Percentiles rank a stretch among this genome's conserved stretches.
Evolutionary conservation across 1,140 invertebrate species (phyloP).

Genomic region (Diorhabda carinulata): DNA sequence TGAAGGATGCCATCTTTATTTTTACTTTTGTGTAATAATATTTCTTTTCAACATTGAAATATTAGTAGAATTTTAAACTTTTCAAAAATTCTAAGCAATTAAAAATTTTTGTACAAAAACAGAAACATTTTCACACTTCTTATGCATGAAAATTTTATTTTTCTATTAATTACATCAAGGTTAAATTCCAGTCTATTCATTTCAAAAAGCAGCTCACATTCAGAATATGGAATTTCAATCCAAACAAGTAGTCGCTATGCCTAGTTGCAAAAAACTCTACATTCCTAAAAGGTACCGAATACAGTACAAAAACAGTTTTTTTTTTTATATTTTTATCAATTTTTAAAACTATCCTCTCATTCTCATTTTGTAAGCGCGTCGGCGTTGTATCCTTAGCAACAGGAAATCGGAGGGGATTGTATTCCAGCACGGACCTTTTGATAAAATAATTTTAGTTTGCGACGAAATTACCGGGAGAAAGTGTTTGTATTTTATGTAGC

Average conservation of each 20-base stretch:
- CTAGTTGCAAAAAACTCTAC: background rate
- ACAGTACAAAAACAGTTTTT: background rate
- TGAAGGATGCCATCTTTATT: too few relatives aligned
- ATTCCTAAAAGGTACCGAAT: background rate
- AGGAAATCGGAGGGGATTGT: constrained; percentile 8
- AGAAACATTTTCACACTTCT: too few relatives aligned
- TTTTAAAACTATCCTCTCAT: constrained; percentile 9
- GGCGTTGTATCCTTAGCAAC: constrained; percentile 15
- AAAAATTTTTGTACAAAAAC: too few relatives aligned
- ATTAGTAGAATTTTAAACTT: too few relatives aligned
- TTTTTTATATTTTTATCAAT: constrained; percentile 1
- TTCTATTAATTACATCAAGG: too few relatives aligned
- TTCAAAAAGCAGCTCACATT: background rate
- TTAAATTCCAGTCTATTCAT: background rate
- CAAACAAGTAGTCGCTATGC: background rate
- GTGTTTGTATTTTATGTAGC: background rate
- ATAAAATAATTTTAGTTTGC: constrained; percentile 8
- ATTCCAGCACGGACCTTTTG: background rate
- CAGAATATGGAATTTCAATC: background rate
- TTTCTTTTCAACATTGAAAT: too few relatives aligned
- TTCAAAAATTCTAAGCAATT: too few relatives aligned
- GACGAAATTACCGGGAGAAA: background rate
- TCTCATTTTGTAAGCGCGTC: background rate
- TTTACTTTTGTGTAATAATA: too few relatives aligned
- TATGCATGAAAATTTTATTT: too few relatives aligned